phyloP scores from a whole-genome alignment of 2,797 vertebrate species.

The Chaetodon trifasciatus region DNA sequence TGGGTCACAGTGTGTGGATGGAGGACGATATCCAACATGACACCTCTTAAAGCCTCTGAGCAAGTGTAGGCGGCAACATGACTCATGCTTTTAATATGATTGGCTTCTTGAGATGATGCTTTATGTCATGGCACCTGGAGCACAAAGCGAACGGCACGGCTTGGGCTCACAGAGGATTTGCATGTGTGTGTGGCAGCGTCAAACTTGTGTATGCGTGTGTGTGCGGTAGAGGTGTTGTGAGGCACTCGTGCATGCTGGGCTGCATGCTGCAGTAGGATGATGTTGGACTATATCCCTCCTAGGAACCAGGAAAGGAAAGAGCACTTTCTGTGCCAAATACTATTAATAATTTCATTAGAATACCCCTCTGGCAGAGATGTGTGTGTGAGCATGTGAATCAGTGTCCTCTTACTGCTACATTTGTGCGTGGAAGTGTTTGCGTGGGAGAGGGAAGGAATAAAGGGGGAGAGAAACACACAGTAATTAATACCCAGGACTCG shows the following conservation, averaged over 20 bases:
- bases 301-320: slow-evolving; percentile 39
- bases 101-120: slow-evolving; percentile 80
- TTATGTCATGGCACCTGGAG: slow-evolving; percentile 82
- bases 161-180: slow-evolving; percentile 40
- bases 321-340: slow-evolving; percentile 49
- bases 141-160: slow-evolving; percentile 55
- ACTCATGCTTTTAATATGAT: slow-evolving; percentile 83
- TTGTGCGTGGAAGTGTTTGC: slow-evolving; percentile 40
- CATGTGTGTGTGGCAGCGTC: slow-evolving; percentile 31
- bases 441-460: slow-evolving; percentile 28
- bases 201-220: slow-evolving; percentile 32
- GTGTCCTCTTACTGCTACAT: slow-evolving; percentile 34
- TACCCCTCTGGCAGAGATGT: slow-evolving; percentile 48
- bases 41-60: slow-evolving; percentile 80
- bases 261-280: slow-evolving; percentile 28
- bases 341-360: slow-evolving; percentile 65
- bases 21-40: slow-evolving; percentile 75
- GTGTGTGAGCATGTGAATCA: slow-evolving; percentile 38
- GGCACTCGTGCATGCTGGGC: slow-evolving; percentile 21
- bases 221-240: slow-evolving; percentile 26
- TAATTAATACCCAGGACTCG: slow-evolving; percentile 23
- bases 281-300: slow-evolving; percentile 38
- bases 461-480: slow-evolving; percentile 9
- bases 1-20: slow-evolving; percentile 77
- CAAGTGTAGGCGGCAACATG: slow-evolving; percentile 76